Evolutionary conservation across 2,113 vertebrate genomes (phyloP).

Genomic region (Furnarius figulus): DNA sequence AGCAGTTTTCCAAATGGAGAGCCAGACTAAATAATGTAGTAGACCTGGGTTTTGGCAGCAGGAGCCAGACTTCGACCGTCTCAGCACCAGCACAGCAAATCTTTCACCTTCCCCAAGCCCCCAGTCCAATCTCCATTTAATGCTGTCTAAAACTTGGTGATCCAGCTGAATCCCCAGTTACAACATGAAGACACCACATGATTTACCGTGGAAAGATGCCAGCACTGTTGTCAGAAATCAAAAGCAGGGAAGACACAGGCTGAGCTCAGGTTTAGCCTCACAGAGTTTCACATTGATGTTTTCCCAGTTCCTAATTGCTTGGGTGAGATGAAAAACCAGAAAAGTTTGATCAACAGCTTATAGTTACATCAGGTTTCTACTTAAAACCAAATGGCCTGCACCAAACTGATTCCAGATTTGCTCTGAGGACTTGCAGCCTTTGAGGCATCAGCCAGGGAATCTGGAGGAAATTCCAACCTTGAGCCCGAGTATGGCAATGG

Average conservation of each 20-base stretch:
- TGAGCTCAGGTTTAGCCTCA: background rate
- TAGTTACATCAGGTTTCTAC: background rate
- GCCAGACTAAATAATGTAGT: background rate
- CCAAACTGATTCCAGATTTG: constrained; percentile 15
- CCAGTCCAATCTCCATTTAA: background rate
- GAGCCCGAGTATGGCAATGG: background rate
- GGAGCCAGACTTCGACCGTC: background rate
- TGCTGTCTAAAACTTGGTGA: background rate
- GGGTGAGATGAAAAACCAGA: background rate
- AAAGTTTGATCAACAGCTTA: background rate
- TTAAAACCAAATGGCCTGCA: background rate
- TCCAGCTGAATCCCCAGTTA: background rate
- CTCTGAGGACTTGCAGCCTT: background rate
- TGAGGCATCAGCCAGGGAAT: background rate
- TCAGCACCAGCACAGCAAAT: background rate
- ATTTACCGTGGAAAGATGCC: background rate
- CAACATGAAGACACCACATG: background rate
- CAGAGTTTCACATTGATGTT: background rate
- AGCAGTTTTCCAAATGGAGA: background rate
- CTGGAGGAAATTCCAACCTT: background rate
- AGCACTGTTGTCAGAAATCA: background rate
- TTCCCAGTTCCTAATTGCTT: background rate
- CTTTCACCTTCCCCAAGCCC: background rate
- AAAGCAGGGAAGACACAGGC: background rate
- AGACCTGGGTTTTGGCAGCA: background rate